phyloP scores from a whole-genome alignment of 2,797 vertebrate species.

The Propithecus deckenii region DNA sequence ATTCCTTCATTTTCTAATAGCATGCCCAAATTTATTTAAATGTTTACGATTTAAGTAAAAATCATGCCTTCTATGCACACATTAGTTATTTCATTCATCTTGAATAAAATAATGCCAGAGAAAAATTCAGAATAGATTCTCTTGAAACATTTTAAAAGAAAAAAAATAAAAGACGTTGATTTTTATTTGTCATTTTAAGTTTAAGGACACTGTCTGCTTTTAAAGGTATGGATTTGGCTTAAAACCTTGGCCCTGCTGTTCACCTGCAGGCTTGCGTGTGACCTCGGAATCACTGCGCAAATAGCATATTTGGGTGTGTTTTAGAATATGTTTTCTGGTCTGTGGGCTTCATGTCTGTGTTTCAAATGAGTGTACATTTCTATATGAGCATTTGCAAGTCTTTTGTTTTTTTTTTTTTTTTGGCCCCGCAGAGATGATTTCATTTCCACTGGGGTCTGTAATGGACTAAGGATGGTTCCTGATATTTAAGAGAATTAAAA shows the following conservation, averaged over 20 bases:
- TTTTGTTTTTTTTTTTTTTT: neutral
- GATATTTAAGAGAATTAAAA: conserved; percentile 72
- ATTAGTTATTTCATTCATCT: conserved; percentile 30
- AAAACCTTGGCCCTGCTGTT: neutral
- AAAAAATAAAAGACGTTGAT: neutral
- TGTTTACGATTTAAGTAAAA: conserved; percentile 52
- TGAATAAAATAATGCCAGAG: conserved; percentile 13
- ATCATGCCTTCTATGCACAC: neutral
- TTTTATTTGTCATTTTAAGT: neutral
- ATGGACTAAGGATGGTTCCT: conserved; percentile 60
- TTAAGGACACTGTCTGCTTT: conserved; percentile 51
- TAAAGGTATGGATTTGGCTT: conserved; percentile 68
- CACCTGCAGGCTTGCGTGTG: conserved; percentile 29
- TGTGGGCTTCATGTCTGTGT: neutral
- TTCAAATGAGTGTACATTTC: conserved; percentile 43
- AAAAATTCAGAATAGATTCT: neutral
- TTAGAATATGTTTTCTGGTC: neutral
- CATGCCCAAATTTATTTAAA: neutral
- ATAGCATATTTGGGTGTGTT: neutral
- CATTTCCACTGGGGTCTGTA: conserved; percentile 74
- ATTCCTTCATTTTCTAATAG: neutral
- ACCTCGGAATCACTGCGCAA: conserved; percentile 38
- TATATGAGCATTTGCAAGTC: neutral
- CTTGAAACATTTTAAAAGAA: neutral
- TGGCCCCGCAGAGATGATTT: neutral